A percentile compares a stretch with the other conserved stretches of the same genome.
Evolutionary conservation across 2,113 vertebrate genomes (phyloP).

Genomic region (Sinocyclocheilus maitianheensis): DNA sequence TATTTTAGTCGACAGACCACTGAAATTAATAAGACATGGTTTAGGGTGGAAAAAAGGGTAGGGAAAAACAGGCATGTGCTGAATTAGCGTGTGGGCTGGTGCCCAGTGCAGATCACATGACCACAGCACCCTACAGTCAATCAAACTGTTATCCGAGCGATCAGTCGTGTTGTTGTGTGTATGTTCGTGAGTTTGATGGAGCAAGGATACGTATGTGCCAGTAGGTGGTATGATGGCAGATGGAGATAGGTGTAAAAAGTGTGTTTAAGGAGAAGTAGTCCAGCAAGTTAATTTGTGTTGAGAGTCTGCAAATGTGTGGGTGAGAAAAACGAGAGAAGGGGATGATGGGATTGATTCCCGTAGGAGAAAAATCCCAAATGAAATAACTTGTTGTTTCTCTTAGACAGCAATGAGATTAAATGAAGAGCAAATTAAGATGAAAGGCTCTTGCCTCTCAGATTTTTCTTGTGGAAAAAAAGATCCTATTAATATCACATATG

Average conservation of each 20-base stretch:
- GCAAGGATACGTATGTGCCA: not conserved
- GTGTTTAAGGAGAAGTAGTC: slow-evolving; percentile 37
- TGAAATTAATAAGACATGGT: slow-evolving; percentile 23
- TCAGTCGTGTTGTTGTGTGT: slow-evolving; percentile 27
- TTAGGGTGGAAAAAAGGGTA: not conserved
- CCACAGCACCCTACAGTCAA: slow-evolving; percentile 40
- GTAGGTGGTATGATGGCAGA: slow-evolving; percentile 33
- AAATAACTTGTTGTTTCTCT: not conserved
- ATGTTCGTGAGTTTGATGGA: slow-evolving; percentile 20
- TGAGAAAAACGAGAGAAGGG: not conserved
- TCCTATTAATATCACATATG: too few relatives aligned
- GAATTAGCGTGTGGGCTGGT: slow-evolving; percentile 7
- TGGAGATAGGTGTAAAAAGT: slow-evolving; percentile 32
- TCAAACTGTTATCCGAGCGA: slow-evolving; percentile 29
- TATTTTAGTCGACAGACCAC: slow-evolving; percentile 22
- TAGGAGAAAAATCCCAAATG: not conserved
- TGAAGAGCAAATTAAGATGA: not conserved
- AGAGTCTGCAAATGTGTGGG: not conserved
- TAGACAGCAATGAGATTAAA: not conserved
- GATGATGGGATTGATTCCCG: not conserved
- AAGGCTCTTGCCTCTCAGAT: not conserved
- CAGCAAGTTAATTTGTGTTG: slow-evolving; percentile 20
- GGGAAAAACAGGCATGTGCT: not conserved
- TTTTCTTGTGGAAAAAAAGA: not conserved
- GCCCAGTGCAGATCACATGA: slow-evolving; percentile 1